Percentiles rank a stretch among this genome's conserved stretches.
These are phyloP conservation scores for Falcaria lacertinaria DNA, from an alignment of 2,888 invertebrate species.

Conservation along the genomic window DNA sequence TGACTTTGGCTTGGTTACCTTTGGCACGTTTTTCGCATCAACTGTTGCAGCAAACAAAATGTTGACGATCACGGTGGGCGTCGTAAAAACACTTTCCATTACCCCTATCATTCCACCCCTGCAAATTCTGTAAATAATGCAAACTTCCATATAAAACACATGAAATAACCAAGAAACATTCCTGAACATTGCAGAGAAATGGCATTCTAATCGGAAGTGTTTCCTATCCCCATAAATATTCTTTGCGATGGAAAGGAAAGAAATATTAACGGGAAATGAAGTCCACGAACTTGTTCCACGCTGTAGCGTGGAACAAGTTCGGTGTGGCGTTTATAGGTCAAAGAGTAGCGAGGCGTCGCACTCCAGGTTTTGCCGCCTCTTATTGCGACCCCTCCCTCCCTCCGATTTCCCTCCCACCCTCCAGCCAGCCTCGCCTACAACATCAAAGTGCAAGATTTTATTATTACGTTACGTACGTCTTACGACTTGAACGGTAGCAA, in stretches of 20 bases:
- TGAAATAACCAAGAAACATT: conserved; percentile 50
- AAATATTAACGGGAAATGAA: conserved; percentile 53
- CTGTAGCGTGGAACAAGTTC: conserved; percentile 28
- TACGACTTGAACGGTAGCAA: conserved; percentile 39
- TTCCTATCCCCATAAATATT: conserved; percentile 67
- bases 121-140: conserved; percentile 54
- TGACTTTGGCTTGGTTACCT: conserved; percentile 7
- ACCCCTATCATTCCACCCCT: conserved; percentile 30
- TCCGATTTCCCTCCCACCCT: conserved; percentile 53
- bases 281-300: too few species aligned
- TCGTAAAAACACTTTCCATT: conserved; percentile 19
- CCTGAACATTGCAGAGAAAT: conserved; percentile 60
- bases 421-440: conserved; percentile 37
- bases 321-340: conserved; percentile 62
- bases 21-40: conserved; percentile 11
- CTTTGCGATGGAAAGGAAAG: conserved; percentile 45
- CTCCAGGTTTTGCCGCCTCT: conserved; percentile 53
- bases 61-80: not conserved
- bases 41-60: not conserved
- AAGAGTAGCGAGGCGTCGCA: conserved; percentile 39
- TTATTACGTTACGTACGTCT: conserved; percentile 65
- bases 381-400: conserved; percentile 31
- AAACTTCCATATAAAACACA: conserved; percentile 50
- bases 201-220: conserved; percentile 63
- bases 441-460: conserved; percentile 70